These are phyloP conservation scores for Labroides dimidiatus DNA, from an alignment of 2,797 vertebrate genomes.

Conservation along the genomic window DNA sequence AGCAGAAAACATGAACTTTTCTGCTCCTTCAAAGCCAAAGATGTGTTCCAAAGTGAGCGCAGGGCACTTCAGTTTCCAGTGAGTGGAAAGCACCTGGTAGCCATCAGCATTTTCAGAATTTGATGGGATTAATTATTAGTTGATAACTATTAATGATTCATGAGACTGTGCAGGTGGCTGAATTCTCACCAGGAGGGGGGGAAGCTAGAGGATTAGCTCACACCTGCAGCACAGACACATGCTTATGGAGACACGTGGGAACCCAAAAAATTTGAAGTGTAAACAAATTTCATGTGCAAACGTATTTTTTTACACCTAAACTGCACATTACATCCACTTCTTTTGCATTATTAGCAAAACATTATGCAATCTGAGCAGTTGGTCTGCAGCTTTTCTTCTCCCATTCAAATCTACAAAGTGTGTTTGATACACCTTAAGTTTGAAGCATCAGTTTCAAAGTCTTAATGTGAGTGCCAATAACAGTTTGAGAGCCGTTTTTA, in stretches of 20 bases:
- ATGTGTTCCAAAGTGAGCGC: no score
- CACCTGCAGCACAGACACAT: conserved; percentile 32
- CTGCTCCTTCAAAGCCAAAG: no score
- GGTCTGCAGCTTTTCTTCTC: neutral
- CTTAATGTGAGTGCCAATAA: neutral
- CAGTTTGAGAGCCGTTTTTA: conserved; percentile 11
- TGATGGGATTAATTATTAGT: conserved; percentile 68
- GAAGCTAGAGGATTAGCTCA: conserved; percentile 25
- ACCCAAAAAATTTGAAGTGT: neutral
- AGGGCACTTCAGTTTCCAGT: neutral
- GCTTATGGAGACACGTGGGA: conserved; percentile 19
- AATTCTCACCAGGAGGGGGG: conserved; percentile 28
- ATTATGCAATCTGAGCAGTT: no score
- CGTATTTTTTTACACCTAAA: conserved; percentile 9
- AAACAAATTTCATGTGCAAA: conserved; percentile 9
- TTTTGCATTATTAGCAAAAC: neutral
- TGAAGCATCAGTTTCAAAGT: neutral
- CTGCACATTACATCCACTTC: neutral
- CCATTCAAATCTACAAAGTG: neutral
- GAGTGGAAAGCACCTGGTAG: conserved; percentile 10
- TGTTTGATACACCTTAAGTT: neutral
- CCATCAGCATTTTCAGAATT: conserved; percentile 46
- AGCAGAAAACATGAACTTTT: no score
- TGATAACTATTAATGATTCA: conserved; percentile 77
- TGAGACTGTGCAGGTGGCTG: conserved; percentile 51